phyloP scores from a whole-genome alignment of 1,140 invertebrate genomes.

The Drosophila nasuta region DNA sequence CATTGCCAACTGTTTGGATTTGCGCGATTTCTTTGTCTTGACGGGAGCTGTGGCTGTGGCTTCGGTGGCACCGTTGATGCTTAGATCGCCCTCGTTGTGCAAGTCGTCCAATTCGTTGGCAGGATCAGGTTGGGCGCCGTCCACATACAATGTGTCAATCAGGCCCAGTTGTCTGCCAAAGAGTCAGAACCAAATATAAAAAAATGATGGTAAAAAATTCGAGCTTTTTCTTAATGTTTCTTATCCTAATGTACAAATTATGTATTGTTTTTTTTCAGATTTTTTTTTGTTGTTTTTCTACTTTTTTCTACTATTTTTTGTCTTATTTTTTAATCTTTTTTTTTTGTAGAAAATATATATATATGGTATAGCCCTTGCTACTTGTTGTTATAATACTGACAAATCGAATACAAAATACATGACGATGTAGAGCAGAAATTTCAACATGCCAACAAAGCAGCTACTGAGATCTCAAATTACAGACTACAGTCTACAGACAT shows the following conservation, averaged over 20 bases:
- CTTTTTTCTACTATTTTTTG: neutral
- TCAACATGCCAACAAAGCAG: constrained; percentile 27
- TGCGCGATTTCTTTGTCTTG: constrained; percentile 62
- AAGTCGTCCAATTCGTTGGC: constrained; percentile 61
- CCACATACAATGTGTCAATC: constrained; percentile 84
- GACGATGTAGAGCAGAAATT: neutral
- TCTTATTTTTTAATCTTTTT: constrained; percentile 15
- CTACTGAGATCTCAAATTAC: constrained; percentile 35
- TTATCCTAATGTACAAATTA: too few relatives aligned
- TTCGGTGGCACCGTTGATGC: constrained; percentile 22
- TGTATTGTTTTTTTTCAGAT: neutral
- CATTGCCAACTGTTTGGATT: constrained; percentile 70
- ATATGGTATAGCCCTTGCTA: constrained; percentile 3
- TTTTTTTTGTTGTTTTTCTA: neutral
- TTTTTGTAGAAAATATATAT: constrained; percentile 58
- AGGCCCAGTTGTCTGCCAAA: constrained; percentile 82
- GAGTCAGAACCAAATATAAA: constrained; percentile 4
- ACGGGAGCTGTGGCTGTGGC: constrained; percentile 37
- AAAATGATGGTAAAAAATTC: constrained; percentile 16
- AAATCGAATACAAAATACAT: constrained; percentile 11
- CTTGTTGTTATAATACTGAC: constrained; percentile 33
- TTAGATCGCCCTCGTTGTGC: constrained; percentile 56
- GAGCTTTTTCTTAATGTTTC: neutral
- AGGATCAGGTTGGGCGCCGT: constrained; percentile 59
- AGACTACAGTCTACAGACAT: neutral